A percentile compares a stretch with the other conserved stretches of the same genome.
phyloP scores from a whole-genome alignment of 35 echinoderm and acorn worm species.

The Anneissia japonica region DNA sequence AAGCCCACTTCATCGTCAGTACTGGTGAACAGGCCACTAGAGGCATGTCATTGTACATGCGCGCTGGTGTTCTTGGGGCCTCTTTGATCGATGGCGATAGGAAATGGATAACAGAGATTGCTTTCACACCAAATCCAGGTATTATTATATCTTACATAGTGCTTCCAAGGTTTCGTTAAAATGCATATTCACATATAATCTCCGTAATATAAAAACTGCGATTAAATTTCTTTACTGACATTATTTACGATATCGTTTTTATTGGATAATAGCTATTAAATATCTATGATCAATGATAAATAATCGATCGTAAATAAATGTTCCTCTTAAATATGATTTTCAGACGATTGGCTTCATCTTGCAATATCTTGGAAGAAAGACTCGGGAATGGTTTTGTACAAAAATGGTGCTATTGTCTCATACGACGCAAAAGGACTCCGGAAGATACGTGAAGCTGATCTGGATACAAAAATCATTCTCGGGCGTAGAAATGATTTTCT shows the following conservation, averaged over 20 bases:
- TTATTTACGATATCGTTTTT: too few species aligned
- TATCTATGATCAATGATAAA: too few species aligned
- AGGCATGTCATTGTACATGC: slow-evolving; percentile 73
- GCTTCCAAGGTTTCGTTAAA: too few species aligned
- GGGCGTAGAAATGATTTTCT: slow-evolving; percentile 84
- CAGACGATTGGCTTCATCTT: slow-evolving; percentile 67
- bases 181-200: too few species aligned
- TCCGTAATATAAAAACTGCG: too few species aligned
- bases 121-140: slow-evolving; percentile 1
- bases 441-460: slow-evolving; percentile 49
- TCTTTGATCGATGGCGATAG: slow-evolving; percentile 59
- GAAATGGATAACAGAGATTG: slow-evolving; percentile 63
- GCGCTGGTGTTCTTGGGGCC: slow-evolving; percentile 66
- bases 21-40: slow-evolving; percentile 75
- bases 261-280: too few species aligned
- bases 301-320: too few species aligned
- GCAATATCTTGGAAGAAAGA: slow-evolving; percentile 56
- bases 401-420: slow-evolving; percentile 51
- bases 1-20: slow-evolving; percentile 75
- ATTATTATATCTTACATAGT: too few species aligned
- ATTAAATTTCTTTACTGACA: too few species aligned
- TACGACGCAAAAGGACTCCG: slow-evolving; percentile 60
- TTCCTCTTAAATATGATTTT: background rate
- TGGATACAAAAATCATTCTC: slow-evolving; percentile 49
- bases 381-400: slow-evolving; percentile 55